Evolutionary conservation across 2,888 invertebrate genomes (phyloP).

Genomic region (Macrophya alboannulata): DNA sequence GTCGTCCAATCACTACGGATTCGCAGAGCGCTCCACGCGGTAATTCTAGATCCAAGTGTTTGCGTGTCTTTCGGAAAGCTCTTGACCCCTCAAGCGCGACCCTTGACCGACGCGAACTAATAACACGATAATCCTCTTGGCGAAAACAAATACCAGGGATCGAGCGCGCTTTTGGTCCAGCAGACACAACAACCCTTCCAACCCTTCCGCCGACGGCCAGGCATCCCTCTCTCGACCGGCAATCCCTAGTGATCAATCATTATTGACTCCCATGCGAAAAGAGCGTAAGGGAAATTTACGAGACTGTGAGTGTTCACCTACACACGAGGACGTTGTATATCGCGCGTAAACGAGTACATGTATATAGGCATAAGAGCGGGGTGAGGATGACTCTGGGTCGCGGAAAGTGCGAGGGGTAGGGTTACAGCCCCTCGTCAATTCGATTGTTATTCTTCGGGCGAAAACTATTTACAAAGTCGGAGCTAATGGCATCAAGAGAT

Average conservation of each 20-base stretch:
- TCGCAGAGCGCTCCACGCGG: conserved; percentile 60
- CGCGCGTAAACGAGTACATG: conserved; percentile 38
- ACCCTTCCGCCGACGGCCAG: conserved; percentile 22
- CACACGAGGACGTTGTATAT: not conserved
- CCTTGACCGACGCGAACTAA: conserved; percentile 74
- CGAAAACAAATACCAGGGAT: conserved; percentile 76
- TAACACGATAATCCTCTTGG: conserved; percentile 78
- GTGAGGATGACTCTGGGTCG: conserved; percentile 26
- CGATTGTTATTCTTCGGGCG: conserved; percentile 78
- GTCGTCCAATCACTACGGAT: conserved; percentile 25
- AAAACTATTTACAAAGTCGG: conserved; percentile 80
- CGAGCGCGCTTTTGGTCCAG: conserved; percentile 55
- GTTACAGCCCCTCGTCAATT: conserved; percentile 65
- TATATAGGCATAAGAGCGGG: not conserved
- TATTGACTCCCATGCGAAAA: conserved; percentile 71
- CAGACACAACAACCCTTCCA: conserved; percentile 72
- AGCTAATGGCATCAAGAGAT: conserved; percentile 78
- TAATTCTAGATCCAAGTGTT: conserved; percentile 73
- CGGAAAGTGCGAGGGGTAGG: conserved; percentile 61
- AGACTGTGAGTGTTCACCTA: not conserved
- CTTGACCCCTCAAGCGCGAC: conserved; percentile 62
- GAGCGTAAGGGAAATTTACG: conserved; percentile 33
- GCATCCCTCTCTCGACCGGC: conserved; percentile 58
- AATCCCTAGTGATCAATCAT: conserved; percentile 77
- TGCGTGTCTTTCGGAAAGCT: conserved; percentile 66